Percentiles rank a stretch among this genome's conserved stretches.
Conservation (phyloP, 1,140 invertebrate genomes). For the Aphaenogaster floridana region DNA sequence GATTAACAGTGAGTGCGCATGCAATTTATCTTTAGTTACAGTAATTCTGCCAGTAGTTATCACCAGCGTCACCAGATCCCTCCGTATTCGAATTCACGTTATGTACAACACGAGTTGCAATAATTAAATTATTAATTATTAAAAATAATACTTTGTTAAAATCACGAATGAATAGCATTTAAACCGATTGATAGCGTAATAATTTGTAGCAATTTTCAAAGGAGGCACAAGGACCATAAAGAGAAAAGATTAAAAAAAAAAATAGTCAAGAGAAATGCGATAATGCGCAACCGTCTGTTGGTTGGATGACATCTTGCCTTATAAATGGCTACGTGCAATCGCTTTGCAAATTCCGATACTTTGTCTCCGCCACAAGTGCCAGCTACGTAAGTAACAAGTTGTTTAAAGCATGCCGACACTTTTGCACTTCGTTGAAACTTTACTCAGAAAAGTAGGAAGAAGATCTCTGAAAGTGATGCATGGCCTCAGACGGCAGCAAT, state of each 20-base stretch:
- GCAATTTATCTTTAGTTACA: conserved; percentile 46
- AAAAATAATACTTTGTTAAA: background rate
- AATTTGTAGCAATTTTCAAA: background rate
- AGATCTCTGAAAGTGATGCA: conserved; percentile 28
- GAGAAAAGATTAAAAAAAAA: conserved; percentile 23
- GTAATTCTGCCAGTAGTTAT: conserved; percentile 37
- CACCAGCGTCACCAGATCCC: background rate
- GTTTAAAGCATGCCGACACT: conserved; percentile 24
- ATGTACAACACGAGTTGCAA: background rate
- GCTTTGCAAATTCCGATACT: conserved; percentile 53
- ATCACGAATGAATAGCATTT: background rate
- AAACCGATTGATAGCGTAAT: background rate
- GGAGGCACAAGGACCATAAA: background rate
- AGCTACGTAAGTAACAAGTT: conserved; percentile 55
- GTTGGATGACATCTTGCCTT: conserved; percentile 40
- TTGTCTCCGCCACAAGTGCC: conserved; percentile 38
- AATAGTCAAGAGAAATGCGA: background rate
- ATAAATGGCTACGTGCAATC: conserved; percentile 48
- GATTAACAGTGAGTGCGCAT: conserved; percentile 32
- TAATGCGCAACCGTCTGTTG: conserved; percentile 19
- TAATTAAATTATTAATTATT: background rate
- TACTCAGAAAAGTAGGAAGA: conserved; percentile 9
- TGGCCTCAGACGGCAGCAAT: conserved; percentile 4
- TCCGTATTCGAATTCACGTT: background rate
- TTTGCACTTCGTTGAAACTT: conserved; percentile 47